A percentile compares a stretch with the other conserved stretches of the same genome.
These are phyloP conservation scores for Rhabditoides inermis DNA, from an alignment of 2,888 invertebrate species.

Conservation along the genomic window DNA sequence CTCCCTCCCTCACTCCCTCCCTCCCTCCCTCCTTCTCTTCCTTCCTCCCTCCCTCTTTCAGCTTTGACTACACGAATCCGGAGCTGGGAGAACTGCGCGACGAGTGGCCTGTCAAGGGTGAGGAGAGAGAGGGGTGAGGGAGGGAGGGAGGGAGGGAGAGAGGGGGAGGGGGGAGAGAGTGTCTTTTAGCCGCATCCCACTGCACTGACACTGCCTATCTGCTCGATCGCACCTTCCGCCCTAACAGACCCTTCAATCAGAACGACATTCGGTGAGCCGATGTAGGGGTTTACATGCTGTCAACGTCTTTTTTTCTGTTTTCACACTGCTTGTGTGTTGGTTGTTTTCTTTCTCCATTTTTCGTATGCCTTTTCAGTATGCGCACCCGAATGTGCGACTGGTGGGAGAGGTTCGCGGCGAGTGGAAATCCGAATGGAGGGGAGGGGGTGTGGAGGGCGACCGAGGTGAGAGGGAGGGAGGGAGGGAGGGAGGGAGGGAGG, in stretches of 20 bases:
- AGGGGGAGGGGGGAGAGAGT: slow-evolving; percentile 1
- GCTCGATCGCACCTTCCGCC: too few species aligned
- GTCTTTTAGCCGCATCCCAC: too few species aligned
- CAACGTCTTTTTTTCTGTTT: too few species aligned
- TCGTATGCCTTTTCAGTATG: too few species aligned
- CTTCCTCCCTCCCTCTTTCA: slow-evolving; percentile 3
- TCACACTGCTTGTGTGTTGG: too few species aligned
- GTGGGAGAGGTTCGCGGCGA: background rate
- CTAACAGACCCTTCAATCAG: too few species aligned
- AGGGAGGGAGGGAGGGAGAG: slow-evolving; percentile 2
- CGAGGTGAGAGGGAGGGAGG: slow-evolving; percentile 2
- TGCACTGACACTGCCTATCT: too few species aligned
- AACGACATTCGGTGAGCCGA: too few species aligned
- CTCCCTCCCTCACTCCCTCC: background rate
- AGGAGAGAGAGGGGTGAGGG: background rate
- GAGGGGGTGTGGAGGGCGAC: slow-evolving; percentile 12
- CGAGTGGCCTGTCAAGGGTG: slow-evolving; percentile 1
- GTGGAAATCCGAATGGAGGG: background rate
- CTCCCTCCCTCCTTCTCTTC: background rate
- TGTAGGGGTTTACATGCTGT: too few species aligned
- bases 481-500: background rate
- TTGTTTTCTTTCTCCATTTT: too few species aligned
- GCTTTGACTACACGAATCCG: slow-evolving; percentile 10
- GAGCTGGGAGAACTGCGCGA: slow-evolving; percentile 15
- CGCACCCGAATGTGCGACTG: too few species aligned